Evolutionary conservation across 2,888 invertebrate genomes (phyloP), one percentile per base, ranked within the genome.

Genomic region (Dryobota labecula): DNA sequence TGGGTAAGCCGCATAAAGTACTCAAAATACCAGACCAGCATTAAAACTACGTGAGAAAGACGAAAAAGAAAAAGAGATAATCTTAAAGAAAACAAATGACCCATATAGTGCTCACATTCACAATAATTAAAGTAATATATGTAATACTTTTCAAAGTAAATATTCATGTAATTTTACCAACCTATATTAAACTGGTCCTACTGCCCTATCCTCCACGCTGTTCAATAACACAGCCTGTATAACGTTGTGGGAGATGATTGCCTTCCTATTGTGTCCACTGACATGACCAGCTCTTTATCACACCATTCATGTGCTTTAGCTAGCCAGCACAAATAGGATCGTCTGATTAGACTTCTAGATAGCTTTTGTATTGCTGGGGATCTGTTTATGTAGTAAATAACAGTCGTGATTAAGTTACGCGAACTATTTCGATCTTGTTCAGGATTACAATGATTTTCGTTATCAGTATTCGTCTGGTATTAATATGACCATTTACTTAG

Each of bases 231-330:
- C 49, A 62, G 65, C 54, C 73, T 76, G 73, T 76, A 66, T 71
- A 70, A 71, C 85, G 68, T 76, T 85, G 84, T 84, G 71, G 45
- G 76, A 84, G 86, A 85, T 84, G 82, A 84, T 84, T 84, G 84
- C 79, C 76, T 84, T 64, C 64, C 84, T 61, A 84, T 85, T 84
- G 84, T 84, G 68, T 70, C 58, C 70, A 81, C 67, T 81, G 84
- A 84, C 82, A 76, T 75, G 83, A 80, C 84, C 70, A 72, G 75
- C 77, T 78, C 85, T 83, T 81, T 83, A 78, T 78, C 80, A 84
- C 67, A 74, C 68, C 30, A 77, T 74, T 77, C 83, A 83, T 83
- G 74, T 78, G 60, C 47, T 64, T 79, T 68, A 80, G 79, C 30
- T 58, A 67, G 36, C 73, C 20, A 54, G 54, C 79, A 73, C 78